Conservation (phyloP, 2,113 vertebrate species). For the Poecilia latipinna region DNA sequence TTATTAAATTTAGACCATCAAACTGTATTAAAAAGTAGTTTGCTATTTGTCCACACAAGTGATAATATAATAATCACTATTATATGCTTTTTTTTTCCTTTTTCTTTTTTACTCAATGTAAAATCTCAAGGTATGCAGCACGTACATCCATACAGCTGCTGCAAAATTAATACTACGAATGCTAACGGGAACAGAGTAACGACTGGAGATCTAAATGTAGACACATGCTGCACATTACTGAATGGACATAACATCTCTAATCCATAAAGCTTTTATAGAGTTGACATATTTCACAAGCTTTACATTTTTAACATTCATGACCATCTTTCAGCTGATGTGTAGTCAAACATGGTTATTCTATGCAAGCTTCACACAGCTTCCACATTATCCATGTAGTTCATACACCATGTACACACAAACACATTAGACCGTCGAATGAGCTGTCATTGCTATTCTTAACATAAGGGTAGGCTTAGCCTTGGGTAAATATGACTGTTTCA, state of each 20-base stretch:
- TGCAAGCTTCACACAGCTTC: background rate
- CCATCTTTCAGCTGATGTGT: background rate
- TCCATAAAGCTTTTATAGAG: background rate
- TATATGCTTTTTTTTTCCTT: too few relatives aligned
- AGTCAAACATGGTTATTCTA: slow-evolving; percentile 20
- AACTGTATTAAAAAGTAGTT: too few relatives aligned
- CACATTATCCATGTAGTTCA: background rate
- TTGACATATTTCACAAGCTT: background rate
- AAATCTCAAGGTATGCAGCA: too few relatives aligned
- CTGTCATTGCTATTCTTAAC: slow-evolving; percentile 40
- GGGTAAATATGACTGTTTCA: slow-evolving; percentile 35
- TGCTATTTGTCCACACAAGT: too few relatives aligned
- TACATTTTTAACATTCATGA: slow-evolving; percentile 1
- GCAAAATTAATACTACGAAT: background rate
- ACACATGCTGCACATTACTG: background rate
- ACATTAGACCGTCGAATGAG: slow-evolving; percentile 9
- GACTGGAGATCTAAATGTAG: background rate
- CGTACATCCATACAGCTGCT: too few relatives aligned
- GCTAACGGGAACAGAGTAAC: slow-evolving; percentile 19
- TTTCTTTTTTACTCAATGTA: too few relatives aligned
- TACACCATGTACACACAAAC: slow-evolving; percentile 3
- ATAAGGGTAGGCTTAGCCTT: slow-evolving; percentile 31
- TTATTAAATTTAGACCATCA: too few relatives aligned
- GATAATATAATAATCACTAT: too few relatives aligned
- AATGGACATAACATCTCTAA: background rate